These are phyloP conservation scores for Tolypeutes matacus DNA, from an alignment of 2,797 vertebrate genomes.

Conservation along the genomic window DNA sequence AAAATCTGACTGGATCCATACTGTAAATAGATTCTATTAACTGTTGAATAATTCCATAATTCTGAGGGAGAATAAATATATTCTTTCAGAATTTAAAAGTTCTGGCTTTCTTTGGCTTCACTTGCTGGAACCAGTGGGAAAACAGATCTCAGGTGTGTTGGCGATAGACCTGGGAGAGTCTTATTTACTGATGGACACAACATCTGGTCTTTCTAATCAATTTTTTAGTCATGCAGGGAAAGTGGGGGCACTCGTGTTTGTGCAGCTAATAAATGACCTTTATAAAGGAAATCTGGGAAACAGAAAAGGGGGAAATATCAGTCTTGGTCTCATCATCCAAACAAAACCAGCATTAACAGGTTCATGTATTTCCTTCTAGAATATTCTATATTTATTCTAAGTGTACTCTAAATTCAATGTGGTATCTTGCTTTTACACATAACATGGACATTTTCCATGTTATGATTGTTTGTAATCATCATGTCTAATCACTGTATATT, in stretches of 20 bases:
- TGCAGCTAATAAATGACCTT: not conserved
- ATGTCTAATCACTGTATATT: not conserved
- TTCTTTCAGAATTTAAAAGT: not conserved
- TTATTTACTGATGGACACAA: not conserved
- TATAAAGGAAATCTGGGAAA: constrained; percentile 31
- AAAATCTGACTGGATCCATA: not conserved
- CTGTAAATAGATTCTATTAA: not conserved
- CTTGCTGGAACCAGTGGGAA: not conserved
- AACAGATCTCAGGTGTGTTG: not conserved
- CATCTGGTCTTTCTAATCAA: not conserved
- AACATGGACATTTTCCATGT: not conserved
- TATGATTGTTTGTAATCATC: not conserved
- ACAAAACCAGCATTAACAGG: not conserved
- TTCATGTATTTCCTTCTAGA: constrained; percentile 1
- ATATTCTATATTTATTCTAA: not conserved
- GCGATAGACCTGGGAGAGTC: not conserved
- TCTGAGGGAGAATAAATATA: constrained; percentile 15
- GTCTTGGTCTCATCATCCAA: not conserved
- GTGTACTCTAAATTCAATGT: not conserved
- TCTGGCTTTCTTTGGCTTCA: not conserved
- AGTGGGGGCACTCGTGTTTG: not conserved
- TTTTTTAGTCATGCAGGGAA: not conserved
- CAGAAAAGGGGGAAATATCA: not conserved
- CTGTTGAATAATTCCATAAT: constrained; percentile 5
- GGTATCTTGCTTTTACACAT: not conserved